These are phyloP conservation scores for Linepithema humile DNA, from an alignment of 1,140 invertebrate species.

Conservation along the genomic window DNA sequence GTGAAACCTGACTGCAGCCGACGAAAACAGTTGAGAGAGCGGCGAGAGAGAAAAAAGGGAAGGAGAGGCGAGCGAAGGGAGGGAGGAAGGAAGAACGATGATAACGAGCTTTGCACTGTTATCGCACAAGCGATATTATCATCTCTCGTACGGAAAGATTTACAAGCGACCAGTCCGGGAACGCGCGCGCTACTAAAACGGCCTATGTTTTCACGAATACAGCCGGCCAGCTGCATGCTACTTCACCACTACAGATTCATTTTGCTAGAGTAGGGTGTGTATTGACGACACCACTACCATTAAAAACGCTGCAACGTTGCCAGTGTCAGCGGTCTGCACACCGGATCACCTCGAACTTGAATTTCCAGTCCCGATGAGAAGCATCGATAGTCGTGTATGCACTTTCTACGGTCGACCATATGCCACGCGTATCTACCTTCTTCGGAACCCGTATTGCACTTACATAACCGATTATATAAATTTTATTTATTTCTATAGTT, in stretches of 20 bases:
- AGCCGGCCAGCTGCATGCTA: background rate
- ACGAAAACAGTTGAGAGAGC: background rate
- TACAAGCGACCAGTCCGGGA: background rate
- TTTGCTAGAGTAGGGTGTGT: background rate
- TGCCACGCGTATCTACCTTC: no score
- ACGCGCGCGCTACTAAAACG: slow-evolving; percentile 26
- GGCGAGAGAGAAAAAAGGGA: background rate
- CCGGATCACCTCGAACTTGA: slow-evolving; percentile 25
- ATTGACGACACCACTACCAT: background rate
- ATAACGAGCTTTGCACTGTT: slow-evolving; percentile 18
- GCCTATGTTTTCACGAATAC: slow-evolving; percentile 11
- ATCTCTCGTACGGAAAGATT: background rate
- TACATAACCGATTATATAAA: no score
- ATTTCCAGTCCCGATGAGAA: slow-evolving; percentile 15
- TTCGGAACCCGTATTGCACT: no score
- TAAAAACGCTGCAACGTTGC: slow-evolving; percentile 35
- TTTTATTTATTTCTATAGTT: no score
- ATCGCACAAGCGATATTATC: slow-evolving; percentile 27
- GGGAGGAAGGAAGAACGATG: background rate
- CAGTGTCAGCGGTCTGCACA: background rate
- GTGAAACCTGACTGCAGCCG: background rate
- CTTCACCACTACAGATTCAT: background rate
- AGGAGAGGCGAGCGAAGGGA: background rate
- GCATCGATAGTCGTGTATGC: background rate
- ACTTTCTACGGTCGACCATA: no score